phyloP scores from a whole-genome alignment of 1,140 invertebrate species.

The Streblospio benedicti region DNA sequence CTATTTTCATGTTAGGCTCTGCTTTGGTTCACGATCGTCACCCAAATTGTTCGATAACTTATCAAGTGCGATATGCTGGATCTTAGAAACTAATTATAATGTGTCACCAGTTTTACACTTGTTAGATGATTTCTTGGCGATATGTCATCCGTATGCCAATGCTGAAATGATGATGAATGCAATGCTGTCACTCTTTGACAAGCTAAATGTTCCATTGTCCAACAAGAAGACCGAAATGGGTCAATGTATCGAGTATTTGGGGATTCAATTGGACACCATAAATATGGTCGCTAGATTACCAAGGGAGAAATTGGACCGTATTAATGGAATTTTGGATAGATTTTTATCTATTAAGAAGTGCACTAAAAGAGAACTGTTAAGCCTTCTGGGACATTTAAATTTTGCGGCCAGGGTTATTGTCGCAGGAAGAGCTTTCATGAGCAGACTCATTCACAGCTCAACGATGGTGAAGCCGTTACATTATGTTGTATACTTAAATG shows the following conservation, averaged over 20 bases:
- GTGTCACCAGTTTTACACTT: background rate
- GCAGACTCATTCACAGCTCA: slow-evolving; percentile 30
- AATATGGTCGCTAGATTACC: background rate
- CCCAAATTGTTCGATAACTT: background rate
- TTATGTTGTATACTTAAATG: background rate
- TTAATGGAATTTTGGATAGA: background rate
- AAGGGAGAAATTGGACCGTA: background rate
- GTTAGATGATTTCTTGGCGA: slow-evolving; percentile 1
- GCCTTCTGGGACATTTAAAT: slow-evolving; percentile 7
- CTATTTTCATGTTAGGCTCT: background rate
- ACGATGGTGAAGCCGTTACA: slow-evolving; percentile 52
- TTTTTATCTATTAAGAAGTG: background rate
- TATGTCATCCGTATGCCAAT: background rate
- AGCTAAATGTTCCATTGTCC: too few species aligned
- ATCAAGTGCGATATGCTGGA: background rate
- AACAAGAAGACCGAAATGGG: too few species aligned
- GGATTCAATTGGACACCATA: background rate
- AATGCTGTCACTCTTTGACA: too few species aligned
- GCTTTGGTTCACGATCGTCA: background rate
- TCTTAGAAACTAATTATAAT: background rate
- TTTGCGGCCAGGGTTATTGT: too few species aligned
- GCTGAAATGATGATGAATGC: background rate
- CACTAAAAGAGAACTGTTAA: slow-evolving; percentile 1
- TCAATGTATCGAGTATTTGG: too few species aligned
- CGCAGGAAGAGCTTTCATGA: too few species aligned